These are phyloP conservation scores for Eurystomus glaucurus DNA, from an alignment of 2,797 vertebrate genomes.

Conservation along the genomic window DNA sequence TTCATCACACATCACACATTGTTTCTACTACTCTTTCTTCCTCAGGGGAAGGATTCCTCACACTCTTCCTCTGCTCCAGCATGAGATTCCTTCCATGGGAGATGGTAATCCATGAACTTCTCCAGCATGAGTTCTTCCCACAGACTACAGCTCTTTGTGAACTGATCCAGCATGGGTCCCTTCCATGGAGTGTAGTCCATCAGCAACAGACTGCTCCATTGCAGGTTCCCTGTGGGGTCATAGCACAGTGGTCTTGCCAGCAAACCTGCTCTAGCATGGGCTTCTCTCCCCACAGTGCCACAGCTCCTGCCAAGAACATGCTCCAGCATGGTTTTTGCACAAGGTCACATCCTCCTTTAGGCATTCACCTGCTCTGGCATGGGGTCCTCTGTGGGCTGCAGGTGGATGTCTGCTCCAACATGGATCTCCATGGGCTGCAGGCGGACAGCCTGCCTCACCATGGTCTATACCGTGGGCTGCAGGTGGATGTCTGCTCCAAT, in stretches of 20 bases:
- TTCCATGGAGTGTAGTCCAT: too few relatives aligned
- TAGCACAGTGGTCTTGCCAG: neutral
- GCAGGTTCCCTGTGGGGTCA: neutral
- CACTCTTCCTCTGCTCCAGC: neutral
- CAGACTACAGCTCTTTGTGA: neutral
- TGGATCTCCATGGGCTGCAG: neutral
- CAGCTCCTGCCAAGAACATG: neutral
- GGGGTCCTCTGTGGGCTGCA: neutral
- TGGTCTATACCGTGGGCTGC: neutral
- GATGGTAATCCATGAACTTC: neutral
- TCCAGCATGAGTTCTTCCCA: neutral
- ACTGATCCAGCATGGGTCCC: neutral
- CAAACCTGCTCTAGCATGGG: neutral
- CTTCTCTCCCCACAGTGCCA: neutral
- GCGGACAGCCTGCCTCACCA: neutral
- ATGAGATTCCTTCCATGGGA: accelerated
- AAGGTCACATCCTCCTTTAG: neutral
- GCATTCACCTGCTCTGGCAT: neutral
- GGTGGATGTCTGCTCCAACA: neutral
- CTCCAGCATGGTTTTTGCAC: neutral
- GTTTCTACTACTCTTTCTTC: neutral
- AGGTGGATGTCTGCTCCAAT: neutral
- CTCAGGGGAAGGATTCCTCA: neutral
- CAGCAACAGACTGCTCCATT: neutral
- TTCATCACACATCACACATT: neutral